phyloP scores from a whole-genome alignment of 2,888 invertebrate species.

The Gisinianus flammeolus region DNA sequence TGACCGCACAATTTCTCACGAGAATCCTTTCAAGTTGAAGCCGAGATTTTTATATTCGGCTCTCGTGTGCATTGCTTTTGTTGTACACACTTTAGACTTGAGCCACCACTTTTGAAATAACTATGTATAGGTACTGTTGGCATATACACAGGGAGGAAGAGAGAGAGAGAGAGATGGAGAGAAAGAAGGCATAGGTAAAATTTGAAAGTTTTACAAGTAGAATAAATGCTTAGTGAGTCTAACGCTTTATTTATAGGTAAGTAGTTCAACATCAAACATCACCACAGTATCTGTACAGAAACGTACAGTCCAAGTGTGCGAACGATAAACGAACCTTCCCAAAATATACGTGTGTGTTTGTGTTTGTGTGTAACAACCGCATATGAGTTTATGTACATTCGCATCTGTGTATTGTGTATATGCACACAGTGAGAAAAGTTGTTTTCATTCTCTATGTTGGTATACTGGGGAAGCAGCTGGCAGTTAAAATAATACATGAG shows the following conservation, averaged over 20 bases:
- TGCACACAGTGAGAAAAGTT: background rate
- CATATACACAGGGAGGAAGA: background rate
- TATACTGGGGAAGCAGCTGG: too few species aligned
- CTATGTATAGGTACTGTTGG: background rate
- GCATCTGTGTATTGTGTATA: background rate
- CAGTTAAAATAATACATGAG: background rate
- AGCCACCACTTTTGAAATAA: too few species aligned
- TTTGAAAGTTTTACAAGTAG: constrained; percentile 12
- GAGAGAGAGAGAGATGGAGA: background rate
- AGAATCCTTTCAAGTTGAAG: background rate
- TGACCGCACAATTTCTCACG: constrained; percentile 12
- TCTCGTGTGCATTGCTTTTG: background rate
- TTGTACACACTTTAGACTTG: background rate
- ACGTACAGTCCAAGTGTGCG: too few species aligned
- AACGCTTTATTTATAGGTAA: constrained; percentile 13
- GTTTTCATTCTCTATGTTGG: background rate
- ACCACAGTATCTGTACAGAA: background rate
- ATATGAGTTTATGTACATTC: background rate
- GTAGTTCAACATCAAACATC: background rate
- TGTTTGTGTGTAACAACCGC: background rate
- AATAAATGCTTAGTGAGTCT: constrained; percentile 5
- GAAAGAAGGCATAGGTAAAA: background rate
- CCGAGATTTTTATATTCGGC: background rate
- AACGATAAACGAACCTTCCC: too few species aligned
- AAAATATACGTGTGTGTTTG: too few species aligned